Conservation (phyloP, 2,888 invertebrate species). For the Mechanitis messenoides region DNA sequence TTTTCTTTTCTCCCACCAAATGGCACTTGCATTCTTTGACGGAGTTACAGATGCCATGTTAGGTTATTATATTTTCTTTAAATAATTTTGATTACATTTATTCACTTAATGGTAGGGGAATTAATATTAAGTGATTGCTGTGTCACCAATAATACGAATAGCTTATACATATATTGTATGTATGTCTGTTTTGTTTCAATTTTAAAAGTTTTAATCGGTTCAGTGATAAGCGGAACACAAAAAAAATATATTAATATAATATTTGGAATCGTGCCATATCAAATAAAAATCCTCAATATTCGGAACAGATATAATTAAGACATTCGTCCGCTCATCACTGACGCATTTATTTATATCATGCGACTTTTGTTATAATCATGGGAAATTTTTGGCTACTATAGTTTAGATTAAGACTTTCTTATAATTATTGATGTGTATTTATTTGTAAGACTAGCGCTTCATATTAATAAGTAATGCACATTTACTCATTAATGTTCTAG, state of each 20-base stretch:
- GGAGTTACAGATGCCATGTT: constrained; percentile 57
- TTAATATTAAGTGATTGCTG: constrained; percentile 70
- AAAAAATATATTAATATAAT: constrained; percentile 26
- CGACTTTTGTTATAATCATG: constrained; percentile 31
- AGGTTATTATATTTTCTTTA: constrained; percentile 51
- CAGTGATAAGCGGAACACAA: constrained; percentile 52
- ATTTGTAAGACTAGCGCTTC: constrained; percentile 68
- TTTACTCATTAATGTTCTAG: constrained; percentile 67
- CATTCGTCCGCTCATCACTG: constrained; percentile 53
- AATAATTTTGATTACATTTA: constrained; percentile 53
- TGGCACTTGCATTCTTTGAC: constrained; percentile 51
- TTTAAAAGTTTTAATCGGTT: constrained; percentile 37
- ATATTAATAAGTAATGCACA: constrained; percentile 62
- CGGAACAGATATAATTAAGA: constrained; percentile 29
- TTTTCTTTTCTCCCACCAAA: constrained; percentile 74
- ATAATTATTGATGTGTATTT: constrained; percentile 69
- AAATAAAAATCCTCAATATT: constrained; percentile 35
- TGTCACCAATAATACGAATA: constrained; percentile 75
- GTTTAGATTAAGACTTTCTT: constrained; percentile 63
- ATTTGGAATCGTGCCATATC: constrained; percentile 43
- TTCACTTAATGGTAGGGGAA: constrained; percentile 60
- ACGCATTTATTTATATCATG: constrained; percentile 34
- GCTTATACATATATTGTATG: constrained; percentile 50
- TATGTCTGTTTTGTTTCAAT: constrained; percentile 42
- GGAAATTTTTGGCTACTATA: constrained; percentile 50